Conservation (phyloP, 2,113 vertebrate species). For the Galemys pyrenaicus region DNA sequence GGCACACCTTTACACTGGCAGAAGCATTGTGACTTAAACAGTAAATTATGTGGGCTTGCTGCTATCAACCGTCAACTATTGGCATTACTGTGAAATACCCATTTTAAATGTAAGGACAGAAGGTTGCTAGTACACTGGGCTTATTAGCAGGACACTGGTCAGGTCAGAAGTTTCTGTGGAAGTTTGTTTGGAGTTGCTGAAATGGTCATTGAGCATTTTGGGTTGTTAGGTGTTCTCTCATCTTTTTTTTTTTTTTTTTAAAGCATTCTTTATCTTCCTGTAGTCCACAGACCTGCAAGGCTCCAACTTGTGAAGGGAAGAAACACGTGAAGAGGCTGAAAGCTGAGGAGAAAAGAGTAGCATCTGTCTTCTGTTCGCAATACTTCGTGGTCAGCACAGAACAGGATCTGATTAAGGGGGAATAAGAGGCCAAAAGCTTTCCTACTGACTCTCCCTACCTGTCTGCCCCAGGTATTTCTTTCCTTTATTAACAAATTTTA, state of each 20-base stretch:
- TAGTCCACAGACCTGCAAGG: not conserved
- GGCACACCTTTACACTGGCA: not conserved
- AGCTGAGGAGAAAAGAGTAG: not conserved
- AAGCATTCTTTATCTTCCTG: not conserved
- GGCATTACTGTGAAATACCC: not conserved
- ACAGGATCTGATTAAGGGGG: not conserved
- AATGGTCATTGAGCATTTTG: not conserved
- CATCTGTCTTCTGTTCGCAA: too few relatives aligned
- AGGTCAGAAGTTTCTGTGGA: not conserved
- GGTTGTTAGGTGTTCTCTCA: not conserved
- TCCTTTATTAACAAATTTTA: not conserved
- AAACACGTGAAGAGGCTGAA: not conserved
- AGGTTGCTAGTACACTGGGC: not conserved
- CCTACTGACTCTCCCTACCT: not conserved
- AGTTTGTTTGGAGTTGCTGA: not conserved
- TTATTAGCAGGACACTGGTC: not conserved
- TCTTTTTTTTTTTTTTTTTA: not conserved
- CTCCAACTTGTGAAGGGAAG: not conserved
- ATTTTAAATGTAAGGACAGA: conserved; percentile 16
- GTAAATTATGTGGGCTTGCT: not conserved
- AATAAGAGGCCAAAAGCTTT: not conserved
- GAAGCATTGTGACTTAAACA: not conserved
- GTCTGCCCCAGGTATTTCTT: not conserved
- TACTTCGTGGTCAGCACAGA: not conserved
- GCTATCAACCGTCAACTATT: not conserved